phyloP scores from a whole-genome alignment of 2,797 vertebrate species.

The Cyclura pinguis region DNA sequence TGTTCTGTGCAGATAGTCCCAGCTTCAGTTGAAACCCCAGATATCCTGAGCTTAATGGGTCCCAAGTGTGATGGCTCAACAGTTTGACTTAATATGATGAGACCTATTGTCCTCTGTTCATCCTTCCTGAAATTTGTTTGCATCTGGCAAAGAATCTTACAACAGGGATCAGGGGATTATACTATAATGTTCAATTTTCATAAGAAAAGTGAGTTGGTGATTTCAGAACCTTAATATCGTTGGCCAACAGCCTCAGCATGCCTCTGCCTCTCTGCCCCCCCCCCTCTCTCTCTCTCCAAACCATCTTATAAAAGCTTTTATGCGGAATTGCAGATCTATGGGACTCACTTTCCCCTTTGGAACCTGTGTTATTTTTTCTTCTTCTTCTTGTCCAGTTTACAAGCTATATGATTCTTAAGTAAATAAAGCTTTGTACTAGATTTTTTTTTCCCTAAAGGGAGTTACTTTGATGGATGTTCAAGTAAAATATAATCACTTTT shows the following conservation, averaged over 20 bases:
- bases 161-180: neutral
- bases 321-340: neutral
- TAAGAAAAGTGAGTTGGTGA: neutral
- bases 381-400: neutral
- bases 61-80: neutral
- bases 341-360: neutral
- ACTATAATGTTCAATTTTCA: neutral
- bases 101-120: neutral
- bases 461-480: constrained; percentile 8
- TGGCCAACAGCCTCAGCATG: neutral
- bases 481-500: neutral
- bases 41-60: neutral
- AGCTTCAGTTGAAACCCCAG: neutral
- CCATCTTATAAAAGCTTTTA: neutral
- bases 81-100: neutral
- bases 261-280: too few relatives aligned
- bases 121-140: neutral
- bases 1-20: neutral
- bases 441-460: neutral
- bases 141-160: neutral
- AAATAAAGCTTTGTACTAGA: constrained; percentile 12
- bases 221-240: neutral
- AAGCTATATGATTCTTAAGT: constrained; percentile 25
- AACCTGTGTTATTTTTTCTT: neutral
- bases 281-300: neutral